Percentiles rank a stretch among this genome's conserved stretches.
Evolutionary conservation across 2,888 invertebrate genomes (phyloP).

Genomic region (Arge pagana): DNA sequence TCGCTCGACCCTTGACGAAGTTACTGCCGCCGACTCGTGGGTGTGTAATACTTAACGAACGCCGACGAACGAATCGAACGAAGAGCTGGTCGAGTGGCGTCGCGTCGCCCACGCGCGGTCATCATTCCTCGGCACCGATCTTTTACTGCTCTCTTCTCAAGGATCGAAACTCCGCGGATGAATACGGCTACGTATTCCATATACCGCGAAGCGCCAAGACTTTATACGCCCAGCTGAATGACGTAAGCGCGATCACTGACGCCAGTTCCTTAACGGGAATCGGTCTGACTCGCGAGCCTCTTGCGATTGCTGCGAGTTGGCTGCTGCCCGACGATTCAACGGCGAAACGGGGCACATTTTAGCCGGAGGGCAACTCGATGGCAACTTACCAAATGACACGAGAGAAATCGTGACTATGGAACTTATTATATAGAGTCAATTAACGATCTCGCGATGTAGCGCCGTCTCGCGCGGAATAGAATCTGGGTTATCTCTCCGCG

Average conservation of each 20-base stretch:
- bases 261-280: slow-evolving; percentile 17
- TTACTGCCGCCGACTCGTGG: too few relatives aligned
- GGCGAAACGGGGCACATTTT: neutral
- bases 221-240: slow-evolving; percentile 15
- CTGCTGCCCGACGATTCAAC: neutral
- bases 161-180: neutral
- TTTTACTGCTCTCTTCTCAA: neutral
- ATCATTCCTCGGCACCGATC: neutral
- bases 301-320: neutral
- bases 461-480: too few relatives aligned
- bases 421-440: slow-evolving; percentile 11
- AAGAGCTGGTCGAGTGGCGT: too few relatives aligned
- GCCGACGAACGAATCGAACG: too few relatives aligned
- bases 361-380: neutral
- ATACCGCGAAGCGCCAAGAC: slow-evolving; percentile 13
- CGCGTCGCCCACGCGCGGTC: neutral
- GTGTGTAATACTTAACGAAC: too few relatives aligned
- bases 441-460: neutral
- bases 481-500: too few relatives aligned
- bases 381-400: slow-evolving; percentile 4
- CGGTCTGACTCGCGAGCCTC: too few relatives aligned
- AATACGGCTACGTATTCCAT: neutral
- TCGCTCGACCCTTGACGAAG: neutral
- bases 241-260: slow-evolving; percentile 11
- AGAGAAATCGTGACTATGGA: slow-evolving; percentile 9